These are phyloP conservation scores for Corythoichthys intestinalis DNA, from an alignment of 2,113 vertebrate species.

Conservation along the genomic window DNA sequence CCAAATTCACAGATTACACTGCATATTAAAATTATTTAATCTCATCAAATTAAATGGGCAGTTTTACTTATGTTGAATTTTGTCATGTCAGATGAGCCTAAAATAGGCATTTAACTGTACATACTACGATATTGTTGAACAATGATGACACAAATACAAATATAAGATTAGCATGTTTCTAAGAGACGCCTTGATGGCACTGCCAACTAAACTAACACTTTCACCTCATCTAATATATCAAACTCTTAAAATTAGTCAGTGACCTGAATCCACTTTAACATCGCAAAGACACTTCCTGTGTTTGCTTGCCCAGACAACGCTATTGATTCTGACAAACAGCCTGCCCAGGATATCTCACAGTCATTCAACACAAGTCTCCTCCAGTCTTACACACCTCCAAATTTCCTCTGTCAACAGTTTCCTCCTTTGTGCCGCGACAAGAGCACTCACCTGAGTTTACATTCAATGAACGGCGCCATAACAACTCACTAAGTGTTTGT, in stretches of 20 bases:
- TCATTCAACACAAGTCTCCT: slow-evolving; percentile 45
- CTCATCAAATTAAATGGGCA: neutral
- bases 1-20: too few species aligned
- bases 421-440: slow-evolving; percentile 35
- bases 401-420: slow-evolving; percentile 56
- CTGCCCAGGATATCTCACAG: slow-evolving; percentile 30
- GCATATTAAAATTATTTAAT: neutral
- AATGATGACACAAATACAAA: neutral
- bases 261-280: slow-evolving; percentile 44
- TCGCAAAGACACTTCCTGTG: slow-evolving; percentile 50
- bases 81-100: neutral
- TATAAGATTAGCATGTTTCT: neutral
- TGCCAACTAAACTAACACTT: slow-evolving; percentile 22
- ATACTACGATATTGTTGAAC: neutral
- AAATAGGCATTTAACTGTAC: neutral
- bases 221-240: slow-evolving; percentile 28
- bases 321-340: slow-evolving; percentile 67
- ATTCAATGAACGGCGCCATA: slow-evolving; percentile 54
- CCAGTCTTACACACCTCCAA: slow-evolving; percentile 38
- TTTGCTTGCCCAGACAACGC: slow-evolving; percentile 54
- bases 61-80: neutral
- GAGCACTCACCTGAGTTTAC: slow-evolving; percentile 63
- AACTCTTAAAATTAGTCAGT: slow-evolving; percentile 55
- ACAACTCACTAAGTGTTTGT: slow-evolving; percentile 68
- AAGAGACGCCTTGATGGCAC: slow-evolving; percentile 11